phyloP scores from a whole-genome alignment of 2,113 vertebrate genomes.

The Lampris megalopsis region DNA sequence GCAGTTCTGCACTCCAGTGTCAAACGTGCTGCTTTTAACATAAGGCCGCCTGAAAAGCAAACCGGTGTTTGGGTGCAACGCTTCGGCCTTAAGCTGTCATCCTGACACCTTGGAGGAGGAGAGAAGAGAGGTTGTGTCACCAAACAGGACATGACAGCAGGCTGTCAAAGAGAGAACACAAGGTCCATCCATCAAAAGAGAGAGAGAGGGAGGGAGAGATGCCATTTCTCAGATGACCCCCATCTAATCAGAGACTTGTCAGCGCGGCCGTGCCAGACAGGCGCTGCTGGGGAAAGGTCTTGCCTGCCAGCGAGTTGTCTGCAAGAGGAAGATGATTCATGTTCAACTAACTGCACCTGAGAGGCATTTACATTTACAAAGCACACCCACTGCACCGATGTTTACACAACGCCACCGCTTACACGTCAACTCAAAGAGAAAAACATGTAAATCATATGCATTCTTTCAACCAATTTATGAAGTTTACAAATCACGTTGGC shows the following conservation, averaged over 20 bases:
- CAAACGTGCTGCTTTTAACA: no score
- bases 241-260: constrained; percentile 24
- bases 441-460: no score
- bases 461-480: no score
- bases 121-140: constrained; percentile 2
- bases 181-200: constrained; percentile 13
- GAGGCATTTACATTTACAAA: no score
- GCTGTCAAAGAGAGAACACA: constrained; percentile 32
- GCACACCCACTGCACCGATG: no score
- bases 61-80: neutral
- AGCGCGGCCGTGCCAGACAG: constrained; percentile 26
- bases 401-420: no score
- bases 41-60: no score
- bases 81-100: constrained; percentile 2
- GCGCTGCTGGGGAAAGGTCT: constrained; percentile 6
- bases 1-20: no score
- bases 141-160: constrained; percentile 48
- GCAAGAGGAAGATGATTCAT: constrained; percentile 14
- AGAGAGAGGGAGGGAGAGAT: neutral
- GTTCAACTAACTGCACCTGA: constrained; percentile 1
- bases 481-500: no score
- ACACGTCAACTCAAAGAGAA: no score
- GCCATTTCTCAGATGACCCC: constrained; percentile 14
- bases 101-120: constrained; percentile 14
- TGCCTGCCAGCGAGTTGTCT: constrained; percentile 10